Evolutionary conservation across 2,797 vertebrate species (phyloP).

Genomic region (Macroramphosus scolopax): DNA sequence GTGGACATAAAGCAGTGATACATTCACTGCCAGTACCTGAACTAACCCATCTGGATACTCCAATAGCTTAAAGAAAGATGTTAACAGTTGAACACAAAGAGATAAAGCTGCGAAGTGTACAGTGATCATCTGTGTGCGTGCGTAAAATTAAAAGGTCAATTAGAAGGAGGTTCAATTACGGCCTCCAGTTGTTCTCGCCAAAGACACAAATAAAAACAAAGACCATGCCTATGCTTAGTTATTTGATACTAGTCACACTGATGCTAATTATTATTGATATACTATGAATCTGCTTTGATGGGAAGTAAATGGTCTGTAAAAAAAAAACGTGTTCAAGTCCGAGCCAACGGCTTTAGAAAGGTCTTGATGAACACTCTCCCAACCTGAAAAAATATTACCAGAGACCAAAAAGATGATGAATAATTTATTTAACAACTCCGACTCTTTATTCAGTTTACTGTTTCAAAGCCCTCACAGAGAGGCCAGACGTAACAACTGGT

Average conservation of each 20-base stretch:
- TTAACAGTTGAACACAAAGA: constrained; percentile 1
- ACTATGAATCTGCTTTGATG: constrained; percentile 5
- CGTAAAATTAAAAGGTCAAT: no score
- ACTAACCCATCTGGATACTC: no score
- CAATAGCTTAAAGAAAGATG: no score
- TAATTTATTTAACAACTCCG: no score
- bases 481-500: no score
- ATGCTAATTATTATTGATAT: constrained; percentile 6
- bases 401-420: neutral
- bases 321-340: constrained; percentile 2
- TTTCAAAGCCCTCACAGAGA: no score
- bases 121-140: constrained; percentile 1
- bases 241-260: constrained; percentile 3
- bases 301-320: constrained; percentile 9
- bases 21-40: constrained; percentile 42
- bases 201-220: constrained; percentile 18
- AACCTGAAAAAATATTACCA: neutral
- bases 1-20: constrained; percentile 30
- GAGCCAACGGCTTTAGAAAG: constrained; percentile 9
- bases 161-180: no score
- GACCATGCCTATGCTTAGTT: constrained; percentile 6
- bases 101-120: constrained; percentile 12
- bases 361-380: neutral
- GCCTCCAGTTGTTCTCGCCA: constrained; percentile 20
- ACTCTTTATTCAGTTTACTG: no score